These are phyloP conservation scores for Cosmorhoe ocellata DNA, from an alignment of 2,888 invertebrate species.

Conservation along the genomic window DNA sequence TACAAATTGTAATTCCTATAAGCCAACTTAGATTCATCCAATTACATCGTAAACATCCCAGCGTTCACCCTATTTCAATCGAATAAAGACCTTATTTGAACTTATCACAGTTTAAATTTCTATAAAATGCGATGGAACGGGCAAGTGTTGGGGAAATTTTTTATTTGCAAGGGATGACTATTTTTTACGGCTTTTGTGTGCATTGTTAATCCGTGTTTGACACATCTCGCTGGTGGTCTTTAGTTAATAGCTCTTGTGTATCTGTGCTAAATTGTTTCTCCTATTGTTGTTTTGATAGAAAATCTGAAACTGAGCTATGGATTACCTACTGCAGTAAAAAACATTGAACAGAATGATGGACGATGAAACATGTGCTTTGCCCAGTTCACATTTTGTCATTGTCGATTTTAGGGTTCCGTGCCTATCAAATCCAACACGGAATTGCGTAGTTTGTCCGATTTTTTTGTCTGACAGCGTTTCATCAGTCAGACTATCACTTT, in stretches of 20 bases:
- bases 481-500: no score
- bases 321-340: constrained; percentile 28
- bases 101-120: constrained; percentile 36
- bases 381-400: neutral
- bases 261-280: constrained; percentile 53
- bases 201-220: constrained; percentile 77
- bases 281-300: constrained; percentile 48
- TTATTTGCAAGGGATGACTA: constrained; percentile 64
- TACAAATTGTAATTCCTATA: constrained; percentile 80
- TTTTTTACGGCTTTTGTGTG: constrained; percentile 75
- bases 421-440: no score
- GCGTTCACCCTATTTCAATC: neutral
- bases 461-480: no score
- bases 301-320: constrained; percentile 34
- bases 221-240: constrained; percentile 67
- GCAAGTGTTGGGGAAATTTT: constrained; percentile 56
- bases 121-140: constrained; percentile 18
- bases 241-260: constrained; percentile 69
- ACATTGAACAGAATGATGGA: constrained; percentile 14
- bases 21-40: constrained; percentile 79
- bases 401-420: no score
- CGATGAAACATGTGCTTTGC: constrained; percentile 18
- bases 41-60: constrained; percentile 70
- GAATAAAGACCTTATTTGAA: constrained; percentile 31
- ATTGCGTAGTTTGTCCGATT: no score